Evolutionary conservation across 2,797 vertebrate species (phyloP).

Genomic region (Bradypus variegatus): DNA sequence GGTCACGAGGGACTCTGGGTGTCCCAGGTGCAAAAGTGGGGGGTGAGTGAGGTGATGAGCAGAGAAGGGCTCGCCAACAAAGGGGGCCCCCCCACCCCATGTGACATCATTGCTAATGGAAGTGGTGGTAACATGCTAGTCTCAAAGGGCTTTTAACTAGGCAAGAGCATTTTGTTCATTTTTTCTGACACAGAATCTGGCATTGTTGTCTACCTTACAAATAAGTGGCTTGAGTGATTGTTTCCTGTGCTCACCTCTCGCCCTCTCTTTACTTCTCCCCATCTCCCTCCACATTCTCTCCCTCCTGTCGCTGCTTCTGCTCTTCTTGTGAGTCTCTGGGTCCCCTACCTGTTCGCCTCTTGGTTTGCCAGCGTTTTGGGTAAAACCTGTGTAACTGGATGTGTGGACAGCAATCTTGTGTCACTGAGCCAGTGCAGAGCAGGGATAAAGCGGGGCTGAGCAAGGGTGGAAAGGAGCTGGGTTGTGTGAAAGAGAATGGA

Average conservation of each 20-base stretch:
- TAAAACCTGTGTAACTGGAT: not conserved
- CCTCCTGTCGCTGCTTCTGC: not conserved
- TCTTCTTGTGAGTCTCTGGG: not conserved
- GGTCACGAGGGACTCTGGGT: too few species aligned
- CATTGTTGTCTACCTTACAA: not conserved
- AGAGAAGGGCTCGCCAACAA: not conserved
- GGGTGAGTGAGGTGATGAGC: not conserved
- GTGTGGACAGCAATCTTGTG: not conserved
- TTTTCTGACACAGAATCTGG: not conserved
- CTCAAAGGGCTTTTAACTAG: not conserved
- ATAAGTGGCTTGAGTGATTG: not conserved
- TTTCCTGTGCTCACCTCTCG: not conserved
- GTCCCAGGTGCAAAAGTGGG: not conserved
- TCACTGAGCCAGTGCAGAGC: not conserved
- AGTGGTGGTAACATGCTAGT: not conserved
- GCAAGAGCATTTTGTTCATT: not conserved
- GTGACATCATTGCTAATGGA: not conserved
- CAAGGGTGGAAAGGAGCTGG: not conserved
- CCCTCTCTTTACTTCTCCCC: not conserved
- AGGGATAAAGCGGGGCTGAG: not conserved
- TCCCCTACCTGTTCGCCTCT: not conserved
- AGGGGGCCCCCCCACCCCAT: rapidly evolving
- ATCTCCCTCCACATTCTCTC: not conserved
- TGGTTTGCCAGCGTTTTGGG: not conserved
- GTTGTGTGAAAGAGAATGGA: not conserved